Percentiles rank a stretch among this genome's conserved stretches.
These are phyloP conservation scores for Sarotherodon lohbergeri DNA, from an alignment of 2,113 vertebrate species.

Conservation along the genomic window DNA sequence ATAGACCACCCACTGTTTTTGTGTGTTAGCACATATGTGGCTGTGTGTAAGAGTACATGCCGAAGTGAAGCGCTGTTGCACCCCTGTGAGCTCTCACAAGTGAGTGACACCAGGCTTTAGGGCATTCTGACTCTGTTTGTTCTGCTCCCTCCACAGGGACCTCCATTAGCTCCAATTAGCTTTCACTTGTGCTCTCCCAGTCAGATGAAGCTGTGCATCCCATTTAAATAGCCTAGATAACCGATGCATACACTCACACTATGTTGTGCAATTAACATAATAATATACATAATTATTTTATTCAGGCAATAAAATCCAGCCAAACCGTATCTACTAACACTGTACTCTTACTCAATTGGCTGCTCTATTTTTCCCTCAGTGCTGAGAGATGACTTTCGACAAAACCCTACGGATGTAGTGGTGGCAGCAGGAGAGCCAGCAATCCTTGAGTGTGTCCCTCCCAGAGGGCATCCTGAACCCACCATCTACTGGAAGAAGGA, in stretches of 20 bases:
- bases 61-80: conserved; percentile 12
- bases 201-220: conserved; percentile 44
- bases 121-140: conserved; percentile 68
- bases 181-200: conserved; percentile 43
- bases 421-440: conserved; percentile 96
- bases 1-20: conserved; percentile 43
- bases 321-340: background rate
- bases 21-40: conserved; percentile 10
- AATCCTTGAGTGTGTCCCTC: conserved; percentile 93
- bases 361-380: conserved; percentile 67
- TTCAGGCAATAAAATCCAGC: background rate
- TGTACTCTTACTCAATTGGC: background rate
- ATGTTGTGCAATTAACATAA: background rate
- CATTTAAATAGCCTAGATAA: conserved; percentile 20
- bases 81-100: conserved; percentile 44
- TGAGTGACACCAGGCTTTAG: conserved; percentile 66
- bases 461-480: conserved; percentile 94
- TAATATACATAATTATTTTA: no score
- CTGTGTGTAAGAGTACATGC: background rate
- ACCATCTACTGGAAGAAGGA: conserved; percentile 99
- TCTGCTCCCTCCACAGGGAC: conserved; percentile 61
- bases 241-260: background rate
- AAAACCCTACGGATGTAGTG: conserved; percentile 94
- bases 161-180: conserved; percentile 71
- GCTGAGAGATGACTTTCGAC: conserved; percentile 95